Evolutionary conservation across 2,797 vertebrate genomes (phyloP).

Genomic region (Morelia viridis): DNA sequence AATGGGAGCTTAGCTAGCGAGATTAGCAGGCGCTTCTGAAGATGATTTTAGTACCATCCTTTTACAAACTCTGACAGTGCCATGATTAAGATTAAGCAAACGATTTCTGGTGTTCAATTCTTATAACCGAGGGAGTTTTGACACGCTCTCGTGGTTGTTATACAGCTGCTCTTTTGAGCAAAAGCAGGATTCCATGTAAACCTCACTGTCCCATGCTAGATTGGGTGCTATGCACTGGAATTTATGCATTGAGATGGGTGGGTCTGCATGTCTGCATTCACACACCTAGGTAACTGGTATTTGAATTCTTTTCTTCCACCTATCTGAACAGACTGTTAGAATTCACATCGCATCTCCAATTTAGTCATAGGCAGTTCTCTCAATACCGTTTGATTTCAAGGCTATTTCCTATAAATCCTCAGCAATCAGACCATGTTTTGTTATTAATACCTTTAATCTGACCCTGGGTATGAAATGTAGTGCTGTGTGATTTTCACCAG

Average conservation of each 20-base stretch:
- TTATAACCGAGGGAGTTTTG: constrained; percentile 18
- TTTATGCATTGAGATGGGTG: background rate
- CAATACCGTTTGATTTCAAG: constrained; percentile 49
- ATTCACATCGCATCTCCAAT: constrained; percentile 42
- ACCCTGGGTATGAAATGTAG: constrained; percentile 51
- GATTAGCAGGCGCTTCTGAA: constrained; percentile 36
- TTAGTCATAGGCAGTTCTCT: constrained; percentile 35
- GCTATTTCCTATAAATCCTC: constrained; percentile 65
- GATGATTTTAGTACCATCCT: constrained; percentile 28
- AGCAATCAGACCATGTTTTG: constrained; percentile 45
- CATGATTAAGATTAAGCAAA: constrained; percentile 50
- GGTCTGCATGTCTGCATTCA: background rate
- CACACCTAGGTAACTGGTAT: background rate
- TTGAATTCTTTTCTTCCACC: constrained; percentile 1
- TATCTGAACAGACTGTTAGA: constrained; percentile 24
- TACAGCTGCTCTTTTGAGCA: constrained; percentile 20
- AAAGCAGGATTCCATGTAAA: background rate
- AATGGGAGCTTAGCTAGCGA: background rate
- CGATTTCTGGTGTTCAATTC: constrained; percentile 38
- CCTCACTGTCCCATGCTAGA: constrained; percentile 2
- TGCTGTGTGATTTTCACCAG: constrained; percentile 31
- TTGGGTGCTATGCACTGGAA: constrained; percentile 15
- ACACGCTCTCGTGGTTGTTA: constrained; percentile 13
- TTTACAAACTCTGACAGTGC: constrained; percentile 35
- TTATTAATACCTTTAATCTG: constrained; percentile 63